Base-by-base conservation (phyloP, 2,797 vertebrate species). In the Enteromius afrohamiltoni region DNA sequence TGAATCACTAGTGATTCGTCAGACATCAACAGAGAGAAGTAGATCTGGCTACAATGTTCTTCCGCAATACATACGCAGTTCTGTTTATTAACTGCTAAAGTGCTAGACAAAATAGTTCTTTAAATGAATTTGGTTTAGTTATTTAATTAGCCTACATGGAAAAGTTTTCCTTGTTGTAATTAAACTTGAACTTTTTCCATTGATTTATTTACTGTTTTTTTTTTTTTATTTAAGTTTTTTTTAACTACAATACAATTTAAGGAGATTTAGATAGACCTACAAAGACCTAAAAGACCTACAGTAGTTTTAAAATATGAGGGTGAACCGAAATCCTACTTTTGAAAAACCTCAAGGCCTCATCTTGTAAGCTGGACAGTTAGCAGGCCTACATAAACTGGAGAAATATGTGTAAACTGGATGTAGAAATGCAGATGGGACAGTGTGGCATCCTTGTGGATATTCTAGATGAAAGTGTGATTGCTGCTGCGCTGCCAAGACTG, bases 401-500 rank as follows among this genome's bases (percentile, higher is more conserved):
- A 13, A 74, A 71, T 62, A 29, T 64, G n/a, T 40, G 31, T 47
- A 23, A 47, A 82, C 58, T 51, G 19, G 40, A 74, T 74, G 55
- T 49, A 51, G 29, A 67, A 75, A 53, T 79, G 77, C 64, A 79
- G 64, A 68, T 68, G 47, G 64, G 42, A 79, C 21, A 16, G 29
- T 68, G 45, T 67, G 29, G 29, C 45, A 65, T 79, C 62, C 45
- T 67, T 79, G 29, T 53, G 62, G 62, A 79, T 29, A 31, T 78
- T 40, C 60, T 78, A 65, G 55, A 79, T 68, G 64, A 79, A 79
- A 79, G 62, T 23, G 42, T 17, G 11, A 58, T 49, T 60, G 29
- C 29, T 49, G 45, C 26, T 67, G 17, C 2, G n/a, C 31, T 53
- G 77, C 77, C 77, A 79, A 68, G 47, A 68, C 45, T 51, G 29